phyloP scores from a whole-genome alignment of 2,113 vertebrate genomes.

The Brachyhypopomus gauderio region DNA sequence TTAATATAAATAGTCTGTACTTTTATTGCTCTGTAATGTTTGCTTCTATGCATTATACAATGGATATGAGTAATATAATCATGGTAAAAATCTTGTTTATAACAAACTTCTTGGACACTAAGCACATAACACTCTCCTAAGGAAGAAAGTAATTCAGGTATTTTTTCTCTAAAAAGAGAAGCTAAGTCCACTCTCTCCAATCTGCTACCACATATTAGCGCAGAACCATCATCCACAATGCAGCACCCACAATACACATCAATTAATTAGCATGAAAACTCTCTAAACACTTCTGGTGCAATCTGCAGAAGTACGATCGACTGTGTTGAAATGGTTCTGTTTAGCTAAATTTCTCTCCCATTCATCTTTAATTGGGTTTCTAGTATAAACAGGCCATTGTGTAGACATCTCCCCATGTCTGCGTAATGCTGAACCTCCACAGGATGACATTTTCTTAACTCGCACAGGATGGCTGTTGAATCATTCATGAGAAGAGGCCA shows the following conservation, averaged over 20 bases:
- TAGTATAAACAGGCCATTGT: slow-evolving; percentile 63
- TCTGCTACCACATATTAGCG: not conserved
- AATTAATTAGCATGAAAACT: not conserved
- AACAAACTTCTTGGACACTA: too few relatives aligned
- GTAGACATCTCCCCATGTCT: slow-evolving; percentile 51
- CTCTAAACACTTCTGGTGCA: not conserved
- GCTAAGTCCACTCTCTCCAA: too few relatives aligned
- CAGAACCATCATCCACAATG: not conserved
- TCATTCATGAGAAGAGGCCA: slow-evolving; percentile 60
- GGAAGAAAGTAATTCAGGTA: too few relatives aligned
- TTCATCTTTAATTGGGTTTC: slow-evolving; percentile 71
- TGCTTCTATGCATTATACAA: too few relatives aligned
- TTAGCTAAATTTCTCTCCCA: slow-evolving; percentile 54
- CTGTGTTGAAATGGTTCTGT: not conserved
- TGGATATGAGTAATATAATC: too few relatives aligned
- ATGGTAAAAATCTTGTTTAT: too few relatives aligned
- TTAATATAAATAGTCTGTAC: too few relatives aligned
- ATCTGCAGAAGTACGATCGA: not conserved
- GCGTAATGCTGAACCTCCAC: slow-evolving; percentile 55
- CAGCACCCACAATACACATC: not conserved
- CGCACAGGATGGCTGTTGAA: slow-evolving; percentile 46
- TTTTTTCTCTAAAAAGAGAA: too few relatives aligned
- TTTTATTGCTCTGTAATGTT: too few relatives aligned
- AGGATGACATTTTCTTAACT: slow-evolving; percentile 61
- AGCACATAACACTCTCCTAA: too few relatives aligned